phyloP scores from a whole-genome alignment of 2,113 vertebrate genomes.

The Cettia cetti region DNA sequence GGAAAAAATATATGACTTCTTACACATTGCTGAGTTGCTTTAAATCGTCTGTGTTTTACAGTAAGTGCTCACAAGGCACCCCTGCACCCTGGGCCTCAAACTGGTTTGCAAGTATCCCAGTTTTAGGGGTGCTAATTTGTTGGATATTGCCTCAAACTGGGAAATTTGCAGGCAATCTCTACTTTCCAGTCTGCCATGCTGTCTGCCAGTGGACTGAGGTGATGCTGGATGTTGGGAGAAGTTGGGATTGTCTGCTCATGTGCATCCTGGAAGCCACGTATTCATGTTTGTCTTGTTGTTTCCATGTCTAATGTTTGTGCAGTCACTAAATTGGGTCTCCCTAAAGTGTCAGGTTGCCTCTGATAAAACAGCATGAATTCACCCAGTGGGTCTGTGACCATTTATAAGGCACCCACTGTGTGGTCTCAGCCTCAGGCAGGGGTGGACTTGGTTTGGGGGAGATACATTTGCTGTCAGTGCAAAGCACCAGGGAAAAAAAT shows the following conservation, averaged over 20 bases:
- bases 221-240: not conserved
- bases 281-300: not conserved
- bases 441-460: not conserved
- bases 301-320: not conserved
- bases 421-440: not conserved
- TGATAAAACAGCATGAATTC: not conserved
- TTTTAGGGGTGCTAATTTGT: not conserved
- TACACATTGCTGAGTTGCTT: not conserved
- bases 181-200: not conserved
- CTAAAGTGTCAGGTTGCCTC: not conserved
- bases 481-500: not conserved
- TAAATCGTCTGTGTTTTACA: not conserved
- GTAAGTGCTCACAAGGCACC: not conserved
- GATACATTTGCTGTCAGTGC: not conserved
- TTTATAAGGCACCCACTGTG: fast-evolving
- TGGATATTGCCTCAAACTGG: not conserved
- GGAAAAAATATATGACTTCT: not conserved
- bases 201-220: not conserved
- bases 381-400: not conserved
- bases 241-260: not conserved
- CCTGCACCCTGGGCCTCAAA: not conserved
- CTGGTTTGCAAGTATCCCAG: not conserved
- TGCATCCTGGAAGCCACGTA: not conserved
- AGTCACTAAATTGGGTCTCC: not conserved
- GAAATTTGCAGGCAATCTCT: not conserved